phyloP scores from a whole-genome alignment of 2,113 vertebrate species.

The Eleginops maclovinus region DNA sequence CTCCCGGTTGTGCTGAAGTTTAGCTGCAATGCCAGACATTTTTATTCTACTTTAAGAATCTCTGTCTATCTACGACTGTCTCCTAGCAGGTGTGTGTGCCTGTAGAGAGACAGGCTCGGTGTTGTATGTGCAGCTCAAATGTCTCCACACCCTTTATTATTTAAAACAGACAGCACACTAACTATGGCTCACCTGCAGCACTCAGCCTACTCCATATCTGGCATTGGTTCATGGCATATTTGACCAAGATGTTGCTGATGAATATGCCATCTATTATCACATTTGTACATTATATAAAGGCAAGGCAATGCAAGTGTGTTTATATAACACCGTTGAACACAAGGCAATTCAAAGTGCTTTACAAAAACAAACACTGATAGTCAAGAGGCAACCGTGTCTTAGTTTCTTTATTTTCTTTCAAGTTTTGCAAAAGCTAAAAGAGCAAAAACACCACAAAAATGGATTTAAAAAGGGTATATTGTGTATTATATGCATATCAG shows the following conservation, averaged over 20 bases:
- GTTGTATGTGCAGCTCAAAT: neutral
- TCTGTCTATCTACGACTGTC: neutral
- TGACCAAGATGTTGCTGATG: neutral
- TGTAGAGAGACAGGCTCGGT: slow-evolving; percentile 23
- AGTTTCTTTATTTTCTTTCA: slow-evolving; percentile 5
- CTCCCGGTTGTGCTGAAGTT: slow-evolving; percentile 52
- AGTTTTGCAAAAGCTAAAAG: neutral
- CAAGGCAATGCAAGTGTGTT: no score
- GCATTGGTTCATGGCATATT: neutral
- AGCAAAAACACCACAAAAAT: slow-evolving; percentile 2
- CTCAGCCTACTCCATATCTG: neutral
- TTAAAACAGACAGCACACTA: neutral
- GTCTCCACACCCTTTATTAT: slow-evolving; percentile 53
- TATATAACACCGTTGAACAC: no score
- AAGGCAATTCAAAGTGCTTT: no score
- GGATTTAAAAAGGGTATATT: neutral
- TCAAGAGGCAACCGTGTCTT: slow-evolving; percentile 14
- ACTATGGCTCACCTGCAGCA: slow-evolving; percentile 17
- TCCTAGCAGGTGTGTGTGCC: neutral
- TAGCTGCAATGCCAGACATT: slow-evolving; percentile 57
- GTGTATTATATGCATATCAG: neutral
- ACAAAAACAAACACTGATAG: no score
- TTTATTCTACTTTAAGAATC: neutral
- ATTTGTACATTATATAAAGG: no score
- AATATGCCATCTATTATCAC: neutral